phyloP scores from a whole-genome alignment of 2,888 invertebrate genomes.

The Dynastes grantii region DNA sequence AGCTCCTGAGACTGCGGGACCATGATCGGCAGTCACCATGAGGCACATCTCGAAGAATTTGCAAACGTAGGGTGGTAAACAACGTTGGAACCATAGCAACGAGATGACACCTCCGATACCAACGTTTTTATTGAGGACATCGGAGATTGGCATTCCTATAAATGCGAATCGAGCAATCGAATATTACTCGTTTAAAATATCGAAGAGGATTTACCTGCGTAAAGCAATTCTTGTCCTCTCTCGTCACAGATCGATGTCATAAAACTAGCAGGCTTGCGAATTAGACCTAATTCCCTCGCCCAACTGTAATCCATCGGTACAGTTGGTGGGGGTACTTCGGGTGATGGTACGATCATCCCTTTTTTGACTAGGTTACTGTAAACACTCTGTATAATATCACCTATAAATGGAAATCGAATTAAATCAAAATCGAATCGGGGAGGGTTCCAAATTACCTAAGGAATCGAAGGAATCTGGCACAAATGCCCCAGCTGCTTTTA shows the following conservation, averaged over 20 bases:
- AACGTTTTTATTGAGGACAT: conserved; percentile 93
- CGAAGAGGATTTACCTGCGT: conserved; percentile 83
- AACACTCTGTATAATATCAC: conserved; percentile 82
- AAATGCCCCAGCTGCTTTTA: conserved; percentile 87
- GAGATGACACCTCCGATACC: conserved; percentile 99
- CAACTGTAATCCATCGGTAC: conserved; percentile 99
- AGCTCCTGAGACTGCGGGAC: conserved; percentile 98
- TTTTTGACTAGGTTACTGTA: conserved; percentile 84
- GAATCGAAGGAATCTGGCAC: conserved; percentile 96
- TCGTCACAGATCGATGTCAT: conserved; percentile 99
- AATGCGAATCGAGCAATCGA: not conserved
- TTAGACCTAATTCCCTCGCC: conserved; percentile 98
- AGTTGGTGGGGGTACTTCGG: conserved; percentile 97
- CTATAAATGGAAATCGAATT: no score
- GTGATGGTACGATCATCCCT: conserved; percentile 88
- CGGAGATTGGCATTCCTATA: conserved; percentile 78
- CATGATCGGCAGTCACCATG: conserved; percentile 99
- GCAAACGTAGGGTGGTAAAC: conserved; percentile 93
- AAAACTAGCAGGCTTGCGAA: conserved; percentile 98
- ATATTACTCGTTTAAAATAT: no score
- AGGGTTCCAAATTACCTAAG: conserved; percentile 55
- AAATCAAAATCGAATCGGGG: no score
- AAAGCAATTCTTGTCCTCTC: conserved; percentile 95
- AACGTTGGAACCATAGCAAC: conserved; percentile 98
- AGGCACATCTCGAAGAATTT: conserved; percentile 99